These are phyloP conservation scores for Thymelicus acteon DNA, from an alignment of 2,888 invertebrate species.

Conservation along the genomic window DNA sequence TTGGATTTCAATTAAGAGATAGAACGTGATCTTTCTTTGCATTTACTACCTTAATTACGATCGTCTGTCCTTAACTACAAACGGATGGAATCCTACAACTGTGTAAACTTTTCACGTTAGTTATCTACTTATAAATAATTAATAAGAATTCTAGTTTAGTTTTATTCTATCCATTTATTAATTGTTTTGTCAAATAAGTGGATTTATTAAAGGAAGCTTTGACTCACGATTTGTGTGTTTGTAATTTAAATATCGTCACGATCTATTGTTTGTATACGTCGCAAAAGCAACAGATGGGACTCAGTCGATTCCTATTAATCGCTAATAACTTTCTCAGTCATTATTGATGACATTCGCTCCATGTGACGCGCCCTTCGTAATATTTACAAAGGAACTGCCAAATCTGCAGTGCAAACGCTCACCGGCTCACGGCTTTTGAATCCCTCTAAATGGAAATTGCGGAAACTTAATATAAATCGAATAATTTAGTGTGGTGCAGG, in stretches of 20 bases:
- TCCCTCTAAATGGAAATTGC: constrained; percentile 80
- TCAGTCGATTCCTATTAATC: constrained; percentile 59
- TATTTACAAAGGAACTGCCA: constrained; percentile 70
- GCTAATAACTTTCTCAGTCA: constrained; percentile 73
- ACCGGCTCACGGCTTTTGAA: constrained; percentile 57
- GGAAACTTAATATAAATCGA: constrained; percentile 84
- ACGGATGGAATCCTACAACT: constrained; percentile 44
- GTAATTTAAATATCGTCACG: background rate
- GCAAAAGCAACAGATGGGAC: constrained; percentile 70
- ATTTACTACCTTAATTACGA: constrained; percentile 46
- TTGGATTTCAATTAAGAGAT: constrained; percentile 51
- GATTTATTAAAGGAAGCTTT: background rate
- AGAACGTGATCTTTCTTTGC: constrained; percentile 45
- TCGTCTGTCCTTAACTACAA: constrained; percentile 47
- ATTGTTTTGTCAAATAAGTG: too few species aligned
- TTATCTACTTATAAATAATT: background rate
- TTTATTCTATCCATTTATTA: too few species aligned
- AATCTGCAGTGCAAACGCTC: constrained; percentile 68
- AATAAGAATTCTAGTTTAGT: too few species aligned
- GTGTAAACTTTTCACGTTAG: constrained; percentile 16
- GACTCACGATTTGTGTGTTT: background rate
- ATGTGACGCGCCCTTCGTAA: constrained; percentile 68
- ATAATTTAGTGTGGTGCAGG: constrained; percentile 79
- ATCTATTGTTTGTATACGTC: constrained; percentile 11
- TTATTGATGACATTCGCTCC: constrained; percentile 69